Evolutionary conservation across 2,113 vertebrate genomes (phyloP), one percentile per base, ranked within the genome.

Genomic region (Dasyprocta punctata): DNA sequence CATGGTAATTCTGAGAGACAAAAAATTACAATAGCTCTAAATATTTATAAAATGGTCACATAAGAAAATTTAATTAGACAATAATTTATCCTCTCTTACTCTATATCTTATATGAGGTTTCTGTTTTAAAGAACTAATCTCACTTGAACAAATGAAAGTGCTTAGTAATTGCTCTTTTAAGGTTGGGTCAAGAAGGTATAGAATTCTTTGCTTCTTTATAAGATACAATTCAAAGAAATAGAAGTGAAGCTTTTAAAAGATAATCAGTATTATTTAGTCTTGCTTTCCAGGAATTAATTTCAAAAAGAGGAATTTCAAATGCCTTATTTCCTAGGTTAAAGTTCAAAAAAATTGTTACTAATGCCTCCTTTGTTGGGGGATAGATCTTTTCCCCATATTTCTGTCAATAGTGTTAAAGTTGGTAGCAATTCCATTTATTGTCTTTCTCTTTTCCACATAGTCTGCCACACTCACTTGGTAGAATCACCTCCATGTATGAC

Each of bases 21-120:
- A 38, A 86, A 77, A n/a, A 75, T 90, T 94, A 41, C 38, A 49
- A 86, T 71, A 89, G 61, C 3, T 38, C 33, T 30, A 69, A 47
- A 85, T 82, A 60, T 86, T 89, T 86, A 69, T 67, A 92, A 84
- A 95, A 60, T 3, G 47, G n/a, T 94, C 49, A 96, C 12, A 54
- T 58, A 30, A 90, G 54, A 80, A 88, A 87, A 69, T 11, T 88
- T 9, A 91, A 89, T 75, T 65, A 47, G 30, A 36, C 9, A 94
- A 71, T 73, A 81, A 10, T 80, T 85, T 17, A 80, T 87, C 63
- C 60, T 85, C 33, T 5, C 63, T 13, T 20, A 36, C 17, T 83
- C 0, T 44, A 1, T 49, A 11, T 63, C 60, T 80, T 95, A 61
- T 28, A 11, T 10, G 33, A 0, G n/a, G 77, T 75, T 20, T n/a